Percentiles rank a stretch among this genome's conserved stretches.
These are phyloP conservation scores for Drosophila antonietae DNA, from an alignment of 2,888 invertebrate species.

Conservation along the genomic window DNA sequence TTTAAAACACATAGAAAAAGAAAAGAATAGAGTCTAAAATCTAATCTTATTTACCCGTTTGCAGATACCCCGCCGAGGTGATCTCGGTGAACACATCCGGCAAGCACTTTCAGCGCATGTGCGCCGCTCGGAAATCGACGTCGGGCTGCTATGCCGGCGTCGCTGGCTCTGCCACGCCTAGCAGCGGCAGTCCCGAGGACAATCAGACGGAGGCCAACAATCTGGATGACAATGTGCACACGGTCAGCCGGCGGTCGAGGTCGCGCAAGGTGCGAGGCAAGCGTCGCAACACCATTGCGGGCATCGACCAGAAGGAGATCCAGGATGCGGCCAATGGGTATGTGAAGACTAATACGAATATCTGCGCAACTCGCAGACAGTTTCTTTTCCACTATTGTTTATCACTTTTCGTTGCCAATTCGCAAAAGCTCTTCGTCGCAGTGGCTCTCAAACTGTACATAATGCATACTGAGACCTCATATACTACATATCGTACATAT, in stretches of 20 bases:
- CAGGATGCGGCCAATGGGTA: slow-evolving; percentile 93
- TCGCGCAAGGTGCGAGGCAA: slow-evolving; percentile 91
- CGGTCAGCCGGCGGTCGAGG: slow-evolving; percentile 89
- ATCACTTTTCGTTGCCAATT: slow-evolving; percentile 48
- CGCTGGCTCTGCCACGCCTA: slow-evolving; percentile 53
- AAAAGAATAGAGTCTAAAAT: neutral
- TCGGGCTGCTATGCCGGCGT: slow-evolving; percentile 78
- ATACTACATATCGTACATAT: slow-evolving; percentile 13
- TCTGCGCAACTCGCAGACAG: slow-evolving; percentile 5
- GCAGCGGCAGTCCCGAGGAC: slow-evolving; percentile 68
- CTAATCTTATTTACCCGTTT: neutral
- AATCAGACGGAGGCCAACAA: slow-evolving; percentile 80
- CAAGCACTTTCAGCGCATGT: slow-evolving; percentile 94
- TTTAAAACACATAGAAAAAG: neutral
- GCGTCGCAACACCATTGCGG: slow-evolving; percentile 95
- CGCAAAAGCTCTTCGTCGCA: slow-evolving; percentile 21
- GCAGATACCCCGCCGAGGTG: slow-evolving; percentile 93
- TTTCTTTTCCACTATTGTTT: slow-evolving; percentile 24
- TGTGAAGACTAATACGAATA: slow-evolving; percentile 83
- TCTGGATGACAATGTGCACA: slow-evolving; percentile 86
- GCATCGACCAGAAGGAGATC: slow-evolving; percentile 95
- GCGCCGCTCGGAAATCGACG: slow-evolving; percentile 92
- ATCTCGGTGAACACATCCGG: slow-evolving; percentile 96
- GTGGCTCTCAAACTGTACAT: slow-evolving; percentile 58
- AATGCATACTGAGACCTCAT: slow-evolving; percentile 41